Percentiles rank a stretch among this genome's conserved stretches.
Conservation (phyloP, 92 coral and sea anemone species). For the Pocillopora grandis region DNA sequence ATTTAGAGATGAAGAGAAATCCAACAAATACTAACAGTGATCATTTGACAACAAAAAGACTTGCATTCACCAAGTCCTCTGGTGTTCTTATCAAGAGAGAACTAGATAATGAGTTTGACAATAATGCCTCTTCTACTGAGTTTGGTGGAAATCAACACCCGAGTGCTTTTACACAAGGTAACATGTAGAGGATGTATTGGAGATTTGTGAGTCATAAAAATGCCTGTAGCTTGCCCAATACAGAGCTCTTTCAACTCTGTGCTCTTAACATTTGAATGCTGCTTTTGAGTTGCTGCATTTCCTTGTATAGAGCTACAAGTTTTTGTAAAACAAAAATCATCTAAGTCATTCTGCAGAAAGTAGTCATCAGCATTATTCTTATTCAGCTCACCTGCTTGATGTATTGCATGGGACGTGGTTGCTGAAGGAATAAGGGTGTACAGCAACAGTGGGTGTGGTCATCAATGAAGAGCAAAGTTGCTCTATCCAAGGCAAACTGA, state of each 20-base stretch:
- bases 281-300: no score
- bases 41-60: background rate
- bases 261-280: no score
- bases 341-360: no score
- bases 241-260: no score
- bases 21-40: background rate
- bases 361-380: no score
- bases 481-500: background rate
- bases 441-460: background rate
- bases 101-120: background rate
- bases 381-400: no score
- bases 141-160: background rate
- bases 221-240: no score
- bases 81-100: background rate
- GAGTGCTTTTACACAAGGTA: background rate
- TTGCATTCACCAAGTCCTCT: background rate
- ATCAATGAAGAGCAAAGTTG: background rate
- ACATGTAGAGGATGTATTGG: background rate
- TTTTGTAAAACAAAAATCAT: no score
- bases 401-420: no score
- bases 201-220: no score
- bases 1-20: background rate
- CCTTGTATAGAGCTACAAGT: no score
- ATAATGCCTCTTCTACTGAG: background rate
- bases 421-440: no score